A percentile compares a stretch with the other conserved stretches of the same genome.
Evolutionary conservation across 92 coral and sea anemone genomes (phyloP).

Genomic region (Parazoanthus darwini): DNA sequence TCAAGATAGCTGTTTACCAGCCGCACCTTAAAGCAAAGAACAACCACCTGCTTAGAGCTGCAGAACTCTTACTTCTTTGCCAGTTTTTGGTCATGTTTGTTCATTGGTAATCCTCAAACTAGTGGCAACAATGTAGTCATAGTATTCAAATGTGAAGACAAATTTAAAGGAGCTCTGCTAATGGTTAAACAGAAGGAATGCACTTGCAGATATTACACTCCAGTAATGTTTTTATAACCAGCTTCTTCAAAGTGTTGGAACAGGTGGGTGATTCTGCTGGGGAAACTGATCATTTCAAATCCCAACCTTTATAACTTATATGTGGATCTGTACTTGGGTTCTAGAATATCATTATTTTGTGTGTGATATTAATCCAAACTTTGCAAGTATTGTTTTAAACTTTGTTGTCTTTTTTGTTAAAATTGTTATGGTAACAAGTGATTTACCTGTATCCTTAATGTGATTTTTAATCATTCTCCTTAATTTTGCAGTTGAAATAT

Average conservation of each 20-base stretch:
- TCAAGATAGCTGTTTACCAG: background rate
- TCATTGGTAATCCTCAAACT: background rate
- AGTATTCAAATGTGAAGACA: background rate
- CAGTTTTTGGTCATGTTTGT: background rate
- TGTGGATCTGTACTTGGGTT: background rate
- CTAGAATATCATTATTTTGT: background rate
- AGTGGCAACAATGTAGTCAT: background rate
- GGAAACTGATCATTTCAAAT: background rate
- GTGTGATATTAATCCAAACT: background rate
- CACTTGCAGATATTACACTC: conserved; percentile 36
- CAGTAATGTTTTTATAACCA: conserved; percentile 27
- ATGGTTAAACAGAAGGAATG: background rate
- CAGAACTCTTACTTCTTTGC: background rate
- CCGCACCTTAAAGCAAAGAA: conserved; percentile 31
- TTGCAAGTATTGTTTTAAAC: background rate
- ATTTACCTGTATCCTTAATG: too few relatives aligned
- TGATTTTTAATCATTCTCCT: background rate
- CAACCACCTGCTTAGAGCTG: conserved; percentile 4
- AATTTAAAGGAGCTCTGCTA: background rate
- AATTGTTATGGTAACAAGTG: background rate
- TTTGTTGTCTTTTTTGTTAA: background rate
- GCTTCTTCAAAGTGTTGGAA: conserved; percentile 35
- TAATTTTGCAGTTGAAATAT: too few relatives aligned
- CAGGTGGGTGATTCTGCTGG: background rate
- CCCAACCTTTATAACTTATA: background rate